phyloP scores from a whole-genome alignment of 2,113 vertebrate species.

The Podarcis raffonei region DNA sequence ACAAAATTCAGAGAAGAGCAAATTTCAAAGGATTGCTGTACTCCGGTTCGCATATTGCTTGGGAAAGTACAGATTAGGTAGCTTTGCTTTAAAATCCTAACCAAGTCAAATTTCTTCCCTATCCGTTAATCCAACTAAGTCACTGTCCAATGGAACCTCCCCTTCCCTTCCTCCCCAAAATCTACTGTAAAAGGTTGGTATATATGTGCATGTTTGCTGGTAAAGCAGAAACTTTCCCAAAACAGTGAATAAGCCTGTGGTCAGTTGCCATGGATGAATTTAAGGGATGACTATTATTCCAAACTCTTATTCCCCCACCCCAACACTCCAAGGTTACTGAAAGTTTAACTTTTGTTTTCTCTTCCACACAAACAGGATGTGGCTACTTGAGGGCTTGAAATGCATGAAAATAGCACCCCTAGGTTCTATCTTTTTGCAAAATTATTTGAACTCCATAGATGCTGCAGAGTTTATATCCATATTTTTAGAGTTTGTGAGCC shows the following conservation, averaged over 20 bases:
- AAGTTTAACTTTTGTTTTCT: conserved; percentile 1
- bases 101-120: too few species aligned
- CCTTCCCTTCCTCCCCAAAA: too few species aligned
- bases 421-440: not conserved
- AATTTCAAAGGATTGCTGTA: too few species aligned
- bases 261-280: not conserved
- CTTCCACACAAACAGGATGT: not conserved
- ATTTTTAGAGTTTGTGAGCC: not conserved
- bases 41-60: too few species aligned
- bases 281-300: not conserved
- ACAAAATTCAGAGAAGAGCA: too few species aligned
- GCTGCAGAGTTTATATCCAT: not conserved
- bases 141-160: too few species aligned
- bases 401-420: not conserved
- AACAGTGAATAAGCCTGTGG: conserved; percentile 4
- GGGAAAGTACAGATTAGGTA: too few species aligned
- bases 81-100: too few species aligned
- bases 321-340: not conserved
- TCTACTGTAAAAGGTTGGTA: not conserved
- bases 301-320: not conserved
- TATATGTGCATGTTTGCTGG: not conserved
- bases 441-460: not conserved
- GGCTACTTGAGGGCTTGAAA: not conserved
- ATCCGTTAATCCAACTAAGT: too few species aligned
- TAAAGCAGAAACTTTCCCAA: not conserved